Conservation (phyloP, 2,888 invertebrate genomes). For the Axea sp. region DNA sequence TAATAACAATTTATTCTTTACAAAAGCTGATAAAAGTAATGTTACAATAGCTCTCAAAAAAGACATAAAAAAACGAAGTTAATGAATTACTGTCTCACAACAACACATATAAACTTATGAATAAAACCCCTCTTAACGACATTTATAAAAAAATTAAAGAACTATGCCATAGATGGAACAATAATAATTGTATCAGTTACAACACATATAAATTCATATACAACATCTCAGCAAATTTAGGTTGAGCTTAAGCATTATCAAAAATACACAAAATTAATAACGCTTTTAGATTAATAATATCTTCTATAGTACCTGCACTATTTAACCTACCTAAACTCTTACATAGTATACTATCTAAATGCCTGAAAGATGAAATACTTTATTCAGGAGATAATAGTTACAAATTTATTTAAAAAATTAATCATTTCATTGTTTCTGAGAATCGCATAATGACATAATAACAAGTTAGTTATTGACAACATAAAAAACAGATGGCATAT, state of each 20-base stretch:
- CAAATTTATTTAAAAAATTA: background rate
- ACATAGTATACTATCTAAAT: too few relatives aligned
- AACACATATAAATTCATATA: background rate
- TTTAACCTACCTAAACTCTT: too few relatives aligned
- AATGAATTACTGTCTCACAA: background rate
- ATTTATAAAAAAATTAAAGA: too few relatives aligned
- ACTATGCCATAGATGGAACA: background rate
- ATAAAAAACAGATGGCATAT: background rate
- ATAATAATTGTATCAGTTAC: too few relatives aligned
- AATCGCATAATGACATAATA: background rate
- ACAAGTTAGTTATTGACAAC: background rate
- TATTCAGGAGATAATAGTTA: background rate
- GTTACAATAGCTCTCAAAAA: background rate
- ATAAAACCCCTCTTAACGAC: too few relatives aligned
- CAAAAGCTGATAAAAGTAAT: conserved; percentile 5
- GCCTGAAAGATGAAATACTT: too few relatives aligned
- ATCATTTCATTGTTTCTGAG: background rate
- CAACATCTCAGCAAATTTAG: background rate
- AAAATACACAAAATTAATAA: conserved; percentile 12
- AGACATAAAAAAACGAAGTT: background rate
- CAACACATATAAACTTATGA: background rate
- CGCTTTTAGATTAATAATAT: background rate
- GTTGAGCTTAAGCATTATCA: background rate
- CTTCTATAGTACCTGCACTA: background rate
- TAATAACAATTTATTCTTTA: background rate